Percentiles rank a stretch among this genome's conserved stretches.
These are phyloP conservation scores for Sepioteuthis lessoniana DNA, from an alignment of 2,888 invertebrate genomes.

Conservation along the genomic window DNA sequence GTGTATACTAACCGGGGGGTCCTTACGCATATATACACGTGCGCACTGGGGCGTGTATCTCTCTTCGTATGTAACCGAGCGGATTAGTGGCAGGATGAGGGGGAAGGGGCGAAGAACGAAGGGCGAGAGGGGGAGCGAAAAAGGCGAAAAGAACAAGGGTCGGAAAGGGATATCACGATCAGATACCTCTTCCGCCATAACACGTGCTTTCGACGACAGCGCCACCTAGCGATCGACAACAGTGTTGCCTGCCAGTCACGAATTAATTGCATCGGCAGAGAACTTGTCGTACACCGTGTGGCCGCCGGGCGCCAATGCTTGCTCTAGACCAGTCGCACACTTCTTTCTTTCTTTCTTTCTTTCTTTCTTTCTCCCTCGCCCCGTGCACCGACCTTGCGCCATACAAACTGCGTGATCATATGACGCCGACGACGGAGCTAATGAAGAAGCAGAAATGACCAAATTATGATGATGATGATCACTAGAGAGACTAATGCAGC, in stretches of 20 bases:
- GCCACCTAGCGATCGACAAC: not conserved
- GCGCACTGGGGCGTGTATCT: not conserved
- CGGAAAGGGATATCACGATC: slow-evolving; percentile 13
- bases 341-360: too few species aligned
- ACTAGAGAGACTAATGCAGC: too few species aligned
- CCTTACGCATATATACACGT: not conserved
- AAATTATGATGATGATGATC: too few species aligned
- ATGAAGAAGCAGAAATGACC: too few species aligned
- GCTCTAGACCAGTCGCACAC: not conserved
- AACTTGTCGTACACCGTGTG: slow-evolving; percentile 13
- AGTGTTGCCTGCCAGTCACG: slow-evolving; percentile 33
- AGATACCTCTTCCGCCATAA: not conserved
- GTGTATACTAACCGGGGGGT: not conserved
- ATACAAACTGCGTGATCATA: too few species aligned
- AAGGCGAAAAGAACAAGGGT: not conserved
- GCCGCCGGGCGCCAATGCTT: not conserved
- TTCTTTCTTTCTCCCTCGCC: too few species aligned
- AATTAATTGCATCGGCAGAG: slow-evolving; percentile 33
- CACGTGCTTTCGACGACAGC: not conserved
- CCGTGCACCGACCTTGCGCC: too few species aligned
- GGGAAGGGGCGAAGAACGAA: too few species aligned
- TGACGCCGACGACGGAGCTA: too few species aligned
- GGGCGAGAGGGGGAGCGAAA: too few species aligned
- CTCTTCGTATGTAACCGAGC: not conserved
- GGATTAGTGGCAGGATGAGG: not conserved